Base-by-base conservation (phyloP, 2,888 invertebrate species). In the Sphaerophoria rueppellii region DNA sequence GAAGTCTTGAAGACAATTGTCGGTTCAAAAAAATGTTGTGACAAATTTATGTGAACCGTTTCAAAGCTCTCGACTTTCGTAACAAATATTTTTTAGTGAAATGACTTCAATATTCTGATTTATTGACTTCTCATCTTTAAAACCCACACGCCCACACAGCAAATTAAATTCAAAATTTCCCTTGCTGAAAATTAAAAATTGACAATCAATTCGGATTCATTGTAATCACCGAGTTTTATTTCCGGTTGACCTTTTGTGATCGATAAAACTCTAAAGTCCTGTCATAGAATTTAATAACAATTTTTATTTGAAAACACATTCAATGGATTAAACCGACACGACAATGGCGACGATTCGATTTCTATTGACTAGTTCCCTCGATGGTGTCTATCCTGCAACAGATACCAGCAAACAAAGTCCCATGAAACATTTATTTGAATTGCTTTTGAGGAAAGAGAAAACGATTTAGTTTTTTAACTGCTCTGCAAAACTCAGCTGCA, bases 291-390 rank as follows among this genome's bases (percentile, higher is more conserved):
- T 77, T 72, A 60, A 77, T 48, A 71, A 81, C 60, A 24, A 46
- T 58, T 75, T 57, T 76, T 70, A 80, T 72, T 40, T 4, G 71
- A 72, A 67, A 72, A 67, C 40, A 40, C 58, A 77, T 76, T 76
- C 16, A 65, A 58, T 50, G 65, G 67, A 72, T 77, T 52, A 14
- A 24, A 24, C 24, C 24, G 24, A 24, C 24, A 24, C 24, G 24
- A 24, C 24, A 2, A 24, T 24, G 24, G 2, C 24, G 24, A 24
- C 24, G 2, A 48, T 43, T 57, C 40, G 14, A 61, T 40, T 16
- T 48, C 24, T n/a, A 60, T 61, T 48, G 16, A 16, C 52, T 24
- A 24, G 11, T 2, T 35, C 57, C 57, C 65, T n/a, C 11, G 12
- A 43, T 24, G 2, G 40, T 35, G 43, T 46, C 67, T 24, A 16